phyloP scores from a whole-genome alignment of 2,888 invertebrate species.

The Callimorpha dominula region DNA sequence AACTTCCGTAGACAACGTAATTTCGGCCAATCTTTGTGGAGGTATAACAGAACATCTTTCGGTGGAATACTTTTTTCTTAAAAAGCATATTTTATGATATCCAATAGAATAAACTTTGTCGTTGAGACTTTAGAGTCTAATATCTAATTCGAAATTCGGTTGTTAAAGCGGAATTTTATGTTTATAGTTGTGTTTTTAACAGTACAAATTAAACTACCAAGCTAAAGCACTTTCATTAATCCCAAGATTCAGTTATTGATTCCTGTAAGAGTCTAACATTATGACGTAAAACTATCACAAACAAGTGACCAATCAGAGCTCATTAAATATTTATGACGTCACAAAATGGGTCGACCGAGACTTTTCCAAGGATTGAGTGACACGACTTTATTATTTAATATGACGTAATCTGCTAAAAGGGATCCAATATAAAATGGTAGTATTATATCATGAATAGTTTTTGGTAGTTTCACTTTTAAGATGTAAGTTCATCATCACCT shows the following conservation, averaged over 20 bases:
- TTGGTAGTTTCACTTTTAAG: background rate
- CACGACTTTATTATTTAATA: slow-evolving; percentile 32
- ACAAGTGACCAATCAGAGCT: slow-evolving; percentile 29
- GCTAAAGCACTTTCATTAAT: background rate
- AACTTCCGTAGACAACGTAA: too few relatives aligned
- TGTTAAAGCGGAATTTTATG: too few relatives aligned
- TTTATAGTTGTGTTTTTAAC: too few relatives aligned
- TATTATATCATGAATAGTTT: slow-evolving; percentile 2
- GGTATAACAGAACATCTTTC: background rate
- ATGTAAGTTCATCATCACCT: background rate
- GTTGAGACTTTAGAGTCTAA: background rate
- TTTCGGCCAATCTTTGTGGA: too few relatives aligned
- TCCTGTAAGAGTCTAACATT: slow-evolving; percentile 4
- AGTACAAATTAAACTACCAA: too few relatives aligned
- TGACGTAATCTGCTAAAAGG: slow-evolving; percentile 32
- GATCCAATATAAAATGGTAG: slow-evolving; percentile 8
- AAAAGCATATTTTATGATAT: background rate
- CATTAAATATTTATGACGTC: slow-evolving; percentile 28
- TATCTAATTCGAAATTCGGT: too few relatives aligned
- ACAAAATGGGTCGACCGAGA: slow-evolving; percentile 17
- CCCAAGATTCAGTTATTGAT: background rate
- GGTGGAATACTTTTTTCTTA: background rate
- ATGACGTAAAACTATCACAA: slow-evolving; percentile 19
- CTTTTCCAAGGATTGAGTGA: slow-evolving; percentile 26
- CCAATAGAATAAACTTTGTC: background rate